Conservation (phyloP, 2,888 invertebrate genomes). For the Mythimna impura region DNA sequence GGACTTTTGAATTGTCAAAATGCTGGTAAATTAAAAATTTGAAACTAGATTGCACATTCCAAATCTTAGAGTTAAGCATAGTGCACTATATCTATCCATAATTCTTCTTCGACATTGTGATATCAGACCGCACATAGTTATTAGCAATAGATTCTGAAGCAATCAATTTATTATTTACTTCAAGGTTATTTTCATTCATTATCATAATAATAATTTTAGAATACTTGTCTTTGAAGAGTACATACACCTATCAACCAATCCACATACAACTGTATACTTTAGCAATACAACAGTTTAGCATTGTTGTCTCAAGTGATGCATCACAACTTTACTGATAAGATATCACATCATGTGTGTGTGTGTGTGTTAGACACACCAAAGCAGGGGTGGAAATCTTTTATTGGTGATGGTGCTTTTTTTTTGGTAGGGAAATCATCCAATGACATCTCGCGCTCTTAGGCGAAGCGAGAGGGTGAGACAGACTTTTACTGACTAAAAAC, state of each 20-base stretch:
- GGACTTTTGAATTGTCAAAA: too few relatives aligned
- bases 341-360: neutral
- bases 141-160: neutral
- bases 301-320: conserved; percentile 30
- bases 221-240: neutral
- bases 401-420: neutral
- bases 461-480: too few relatives aligned
- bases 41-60: too few relatives aligned
- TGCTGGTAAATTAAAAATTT: too few relatives aligned
- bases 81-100: too few relatives aligned
- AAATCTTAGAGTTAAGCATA: too few relatives aligned
- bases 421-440: too few relatives aligned
- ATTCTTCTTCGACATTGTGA: too few relatives aligned
- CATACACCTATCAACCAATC: too few relatives aligned
- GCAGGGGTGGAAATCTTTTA: neutral
- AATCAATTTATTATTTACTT: neutral
- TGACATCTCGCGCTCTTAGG: too few relatives aligned
- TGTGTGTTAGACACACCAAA: neutral
- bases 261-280: neutral
- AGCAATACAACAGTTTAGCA: neutral
- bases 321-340: conserved; percentile 28
- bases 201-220: neutral
- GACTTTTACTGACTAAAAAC: too few relatives aligned
- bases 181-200: neutral
- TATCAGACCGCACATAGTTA: neutral